phyloP scores from a whole-genome alignment of 2,888 invertebrate species.

The Drosophila nr. perissopoda region DNA sequence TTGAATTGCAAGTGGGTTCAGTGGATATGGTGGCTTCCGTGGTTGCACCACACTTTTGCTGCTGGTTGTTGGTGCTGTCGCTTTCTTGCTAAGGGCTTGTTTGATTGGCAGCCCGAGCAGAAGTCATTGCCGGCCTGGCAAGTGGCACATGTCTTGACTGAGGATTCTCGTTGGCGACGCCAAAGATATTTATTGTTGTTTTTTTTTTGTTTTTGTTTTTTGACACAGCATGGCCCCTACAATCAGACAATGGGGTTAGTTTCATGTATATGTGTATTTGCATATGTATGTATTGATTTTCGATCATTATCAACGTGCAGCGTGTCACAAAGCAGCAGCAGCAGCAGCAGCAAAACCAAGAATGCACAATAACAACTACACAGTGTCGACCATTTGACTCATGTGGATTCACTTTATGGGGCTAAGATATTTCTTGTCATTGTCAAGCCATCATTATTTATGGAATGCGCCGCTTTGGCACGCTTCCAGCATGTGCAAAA shows the following conservation, averaged over 20 bases:
- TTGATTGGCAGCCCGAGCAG: conserved; percentile 11
- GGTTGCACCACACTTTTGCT: conserved; percentile 4
- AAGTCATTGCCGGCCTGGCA: conserved; percentile 15
- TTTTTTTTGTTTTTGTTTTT: neutral
- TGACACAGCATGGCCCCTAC: neutral
- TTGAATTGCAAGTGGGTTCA: conserved; percentile 31
- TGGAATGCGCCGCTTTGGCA: conserved; percentile 74
- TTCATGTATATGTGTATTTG: conserved; percentile 47
- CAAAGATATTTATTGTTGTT: neutral
- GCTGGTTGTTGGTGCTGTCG: neutral
- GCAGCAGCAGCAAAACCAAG: conserved; percentile 18
- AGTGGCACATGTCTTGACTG: conserved; percentile 41
- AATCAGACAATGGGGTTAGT: conserved; percentile 36
- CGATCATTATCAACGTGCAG: conserved; percentile 74
- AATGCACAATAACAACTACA: conserved; percentile 15
- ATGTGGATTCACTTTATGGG: conserved; percentile 23
- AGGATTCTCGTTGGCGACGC: neutral
- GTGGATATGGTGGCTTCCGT: conserved; percentile 4
- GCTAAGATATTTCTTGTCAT: conserved; percentile 52
- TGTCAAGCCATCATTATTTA: conserved; percentile 75
- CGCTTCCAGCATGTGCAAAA: conserved; percentile 40
- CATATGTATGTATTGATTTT: conserved; percentile 66
- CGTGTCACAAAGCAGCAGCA: conserved; percentile 18
- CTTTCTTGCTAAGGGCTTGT: neutral
- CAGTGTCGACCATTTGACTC: conserved; percentile 55